These are phyloP conservation scores for Leptestheria dahalacensis DNA, from an alignment of 1,140 invertebrate genomes.

Conservation along the genomic window DNA sequence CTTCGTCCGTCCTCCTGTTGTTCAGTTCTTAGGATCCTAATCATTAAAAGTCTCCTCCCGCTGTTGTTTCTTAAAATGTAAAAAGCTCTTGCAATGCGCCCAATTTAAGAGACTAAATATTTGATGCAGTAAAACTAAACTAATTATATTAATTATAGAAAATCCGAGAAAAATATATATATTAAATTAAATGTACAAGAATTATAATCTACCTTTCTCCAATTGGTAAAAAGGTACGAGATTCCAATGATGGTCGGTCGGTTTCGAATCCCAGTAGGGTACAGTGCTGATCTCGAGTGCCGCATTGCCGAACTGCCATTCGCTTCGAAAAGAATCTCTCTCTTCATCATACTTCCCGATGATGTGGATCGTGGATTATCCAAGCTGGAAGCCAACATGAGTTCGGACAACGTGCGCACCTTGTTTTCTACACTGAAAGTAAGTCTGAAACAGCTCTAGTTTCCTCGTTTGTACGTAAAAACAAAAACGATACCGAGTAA, in stretches of 20 bases:
- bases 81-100: constrained; percentile 1
- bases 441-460: neutral
- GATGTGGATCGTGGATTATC: constrained; percentile 22
- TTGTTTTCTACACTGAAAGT: constrained; percentile 26
- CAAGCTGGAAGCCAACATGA: constrained; percentile 23
- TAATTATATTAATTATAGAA: neutral
- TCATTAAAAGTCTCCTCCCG: too few relatives aligned
- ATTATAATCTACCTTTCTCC: too few relatives aligned
- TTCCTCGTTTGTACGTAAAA: neutral
- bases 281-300: constrained; percentile 24
- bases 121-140: neutral
- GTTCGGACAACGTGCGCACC: constrained; percentile 24
- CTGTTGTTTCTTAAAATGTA: neutral
- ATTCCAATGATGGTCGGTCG: constrained; percentile 29
- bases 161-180: neutral
- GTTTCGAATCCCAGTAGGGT: constrained; percentile 25
- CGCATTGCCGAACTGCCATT: constrained; percentile 27
- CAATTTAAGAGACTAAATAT: constrained; percentile 9
- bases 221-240: too few relatives aligned
- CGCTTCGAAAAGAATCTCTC: constrained; percentile 21
- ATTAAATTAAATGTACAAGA: neutral
- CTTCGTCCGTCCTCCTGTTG: too few relatives aligned
- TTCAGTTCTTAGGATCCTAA: too few relatives aligned
- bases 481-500: too few relatives aligned
- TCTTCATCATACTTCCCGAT: constrained; percentile 28